Evolutionary conservation across 37 sponge, comb jelly and placozoan genomes (phyloP), one percentile per base, ranked within the genome.

Genomic region (Chondrosia reniformis): DNA sequence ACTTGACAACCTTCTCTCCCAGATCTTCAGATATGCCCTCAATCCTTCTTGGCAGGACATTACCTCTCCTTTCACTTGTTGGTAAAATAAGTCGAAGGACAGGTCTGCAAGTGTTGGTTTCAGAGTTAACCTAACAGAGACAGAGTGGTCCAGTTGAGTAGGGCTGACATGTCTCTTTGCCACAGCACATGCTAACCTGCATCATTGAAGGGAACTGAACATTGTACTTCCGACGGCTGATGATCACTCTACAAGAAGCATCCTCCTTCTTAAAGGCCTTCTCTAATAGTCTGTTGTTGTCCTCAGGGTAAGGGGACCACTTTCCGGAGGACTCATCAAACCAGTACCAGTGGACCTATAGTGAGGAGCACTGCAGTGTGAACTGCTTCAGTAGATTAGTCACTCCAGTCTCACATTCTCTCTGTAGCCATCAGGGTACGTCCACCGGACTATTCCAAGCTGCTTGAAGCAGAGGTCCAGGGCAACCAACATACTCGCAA

Each of bases 331-430:
- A 76, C 63, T 85, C 92, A 42, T 96, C 97, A 72, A 89, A 87
- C 76, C 85, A 93, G 81, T 90, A 88, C 97, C 97, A 96, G 39
- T 87, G 45, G 21, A 62, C 77, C 21, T 63, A 30, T 43, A n/a
- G n/a, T n/a, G n/a, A n/a, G n/a, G n/a, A n/a, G n/a, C n/a, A n/a
- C n/a, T n/a, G 32, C 58, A 45, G 77, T 55, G 82, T 89, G 46
- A 5, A 44, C 0, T 17, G 52, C 27, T 45, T 43, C 1, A 36
- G 36, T 69, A 45, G 33, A 21, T 5, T 36, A 45, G 41, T 24
- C 37, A 65, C 36, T 4, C 17, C 17, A 36, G 15, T n/a, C n/a
- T n/a, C n/a, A n/a, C n/a, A n/a, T n/a, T n/a, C n/a, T n/a, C n/a
- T n/a, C n/a, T n/a, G n/a, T n/a, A n/a, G 7, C 22, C 37, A 24